Evolutionary conservation across 2,888 invertebrate genomes (phyloP).

Genomic region (Hirudinaria manillensis): DNA sequence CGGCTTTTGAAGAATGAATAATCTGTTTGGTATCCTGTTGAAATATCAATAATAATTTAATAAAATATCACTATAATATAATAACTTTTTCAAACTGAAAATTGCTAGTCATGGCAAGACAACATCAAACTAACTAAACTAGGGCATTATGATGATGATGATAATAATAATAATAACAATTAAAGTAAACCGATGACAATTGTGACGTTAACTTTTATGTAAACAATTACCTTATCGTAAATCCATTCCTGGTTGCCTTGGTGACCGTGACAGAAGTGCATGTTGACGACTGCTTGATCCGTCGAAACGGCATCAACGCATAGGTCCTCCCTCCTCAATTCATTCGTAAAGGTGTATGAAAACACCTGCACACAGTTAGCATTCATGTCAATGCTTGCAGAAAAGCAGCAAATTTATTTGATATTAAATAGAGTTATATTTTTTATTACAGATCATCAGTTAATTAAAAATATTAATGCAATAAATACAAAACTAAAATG

Average conservation of each 20-base stretch:
- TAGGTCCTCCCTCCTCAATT: conserved; percentile 51
- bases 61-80: neutral
- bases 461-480: neutral
- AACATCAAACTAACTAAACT: neutral
- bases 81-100: neutral
- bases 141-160: conserved; percentile 17
- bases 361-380: conserved; percentile 44
- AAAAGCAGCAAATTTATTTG: neutral
- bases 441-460: neutral
- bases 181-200: neutral
- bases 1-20: conserved; percentile 46
- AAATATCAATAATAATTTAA: no score
- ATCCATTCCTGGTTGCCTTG: conserved; percentile 49
- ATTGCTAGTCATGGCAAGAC: no score
- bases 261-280: conserved; percentile 47
- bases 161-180: neutral
- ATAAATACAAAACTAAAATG: neutral
- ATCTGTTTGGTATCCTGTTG: conserved; percentile 39
- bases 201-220: neutral
- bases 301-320: conserved; percentile 45
- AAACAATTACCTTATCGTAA: conserved; percentile 41
- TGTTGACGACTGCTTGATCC: conserved; percentile 41
- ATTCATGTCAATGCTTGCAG: neutral
- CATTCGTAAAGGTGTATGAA: conserved; percentile 47
- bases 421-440: neutral